Base-by-base conservation (phyloP, 2,113 vertebrate species). In the Barbus barbus region DNA sequence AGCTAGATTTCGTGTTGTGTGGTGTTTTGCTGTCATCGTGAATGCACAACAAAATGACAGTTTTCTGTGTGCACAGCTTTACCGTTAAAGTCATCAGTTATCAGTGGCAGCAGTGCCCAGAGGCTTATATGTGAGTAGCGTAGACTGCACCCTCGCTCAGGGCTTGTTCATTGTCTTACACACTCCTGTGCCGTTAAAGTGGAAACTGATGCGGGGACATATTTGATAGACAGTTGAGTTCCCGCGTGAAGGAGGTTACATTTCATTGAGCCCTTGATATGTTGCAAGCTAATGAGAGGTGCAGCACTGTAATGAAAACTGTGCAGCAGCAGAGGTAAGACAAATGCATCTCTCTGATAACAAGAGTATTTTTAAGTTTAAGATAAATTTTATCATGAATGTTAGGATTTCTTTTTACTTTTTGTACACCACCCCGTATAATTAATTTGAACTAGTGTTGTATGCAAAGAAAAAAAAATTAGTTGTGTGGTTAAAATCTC, bases 241-340 rank as follows among this genome's bases (percentile, higher is more conserved):
- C 56, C 9, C 1, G 28, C 20, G 38, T 12, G 41, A 46, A 81
- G 58, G 41, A 36, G 41, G 36, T 75, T 46, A 41, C 0, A 1
- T 44, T 44, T 81, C 24, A 61, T 13, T 75, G 31, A 20, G 44
- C 7, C 18, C 24, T 72, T 26, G 31, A 71, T 14, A 71, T 80
- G 79, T 72, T 81, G 58, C 44, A 58, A 44, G 53, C 24, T 51
- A 56, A 63, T 69, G 78, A 81, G 60, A 84, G 28, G 28, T 51
- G 51, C 51, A 71, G 72, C 16, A 36, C 14, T 80, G 76, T 26
- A 71, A 51, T 53, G 72, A 38, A 13, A 26, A 9, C 56, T 7
- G 44, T 76, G 81, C 69, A 61, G 83, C 67, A 67, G 33, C 18
- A 14, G 56, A 83, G 86, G 81, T 87, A 87, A 83, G 84, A 60